Evolutionary conservation across 2,797 vertebrate species (phyloP).

Genomic region (Neostethus bicornis): DNA sequence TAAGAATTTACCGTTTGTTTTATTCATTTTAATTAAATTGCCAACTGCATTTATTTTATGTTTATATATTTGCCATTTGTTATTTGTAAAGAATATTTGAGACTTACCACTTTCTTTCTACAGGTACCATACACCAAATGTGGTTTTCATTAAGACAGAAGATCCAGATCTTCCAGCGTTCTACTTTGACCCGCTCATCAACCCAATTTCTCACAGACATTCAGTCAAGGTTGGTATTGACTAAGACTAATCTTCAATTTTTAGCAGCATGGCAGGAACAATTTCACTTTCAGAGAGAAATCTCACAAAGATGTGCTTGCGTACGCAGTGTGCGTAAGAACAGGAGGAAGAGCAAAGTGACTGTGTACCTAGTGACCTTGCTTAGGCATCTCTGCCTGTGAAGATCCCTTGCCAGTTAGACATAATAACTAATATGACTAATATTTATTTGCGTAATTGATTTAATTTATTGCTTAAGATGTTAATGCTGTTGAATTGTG

Average conservation of each 20-base stretch:
- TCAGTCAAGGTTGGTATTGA: constrained; percentile 91
- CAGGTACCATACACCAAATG: constrained; percentile 98
- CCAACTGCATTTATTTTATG: background rate
- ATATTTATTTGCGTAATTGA: background rate
- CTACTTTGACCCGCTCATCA: constrained; percentile 98
- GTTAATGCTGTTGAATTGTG: background rate
- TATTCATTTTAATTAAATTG: no score
- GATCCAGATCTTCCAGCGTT: constrained; percentile 98
- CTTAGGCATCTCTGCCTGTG: constrained; percentile 39
- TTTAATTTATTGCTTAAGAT: background rate
- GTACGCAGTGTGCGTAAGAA: constrained; percentile 72
- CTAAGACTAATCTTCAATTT: background rate
- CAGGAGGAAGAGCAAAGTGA: constrained; percentile 62
- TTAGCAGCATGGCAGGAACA: background rate
- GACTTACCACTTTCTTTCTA: constrained; percentile 5
- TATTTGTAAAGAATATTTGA: background rate
- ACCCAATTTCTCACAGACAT: constrained; percentile 98
- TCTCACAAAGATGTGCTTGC: constrained; percentile 70
- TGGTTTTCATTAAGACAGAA: constrained; percentile 99
- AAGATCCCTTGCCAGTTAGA: constrained; percentile 38
- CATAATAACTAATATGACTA: constrained; percentile 5
- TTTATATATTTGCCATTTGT: background rate
- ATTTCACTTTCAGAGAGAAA: background rate
- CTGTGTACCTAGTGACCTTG: constrained; percentile 43
- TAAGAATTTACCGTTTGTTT: no score